These are phyloP conservation scores for Varanus komodoensis DNA, from an alignment of 2,113 vertebrate species.

Conservation along the genomic window DNA sequence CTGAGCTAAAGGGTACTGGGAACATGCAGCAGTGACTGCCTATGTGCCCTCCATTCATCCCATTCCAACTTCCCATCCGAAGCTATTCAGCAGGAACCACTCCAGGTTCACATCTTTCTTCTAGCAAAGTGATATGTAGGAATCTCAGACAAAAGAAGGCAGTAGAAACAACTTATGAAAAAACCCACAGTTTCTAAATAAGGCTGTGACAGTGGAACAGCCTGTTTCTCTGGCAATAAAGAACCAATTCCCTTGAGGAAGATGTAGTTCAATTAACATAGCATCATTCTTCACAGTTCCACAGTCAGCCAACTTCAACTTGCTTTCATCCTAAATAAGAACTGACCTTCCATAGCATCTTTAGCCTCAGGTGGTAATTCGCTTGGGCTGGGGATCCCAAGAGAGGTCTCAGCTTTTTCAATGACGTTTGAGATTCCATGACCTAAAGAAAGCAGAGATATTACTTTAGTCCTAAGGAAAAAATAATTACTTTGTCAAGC, in stretches of 20 bases:
- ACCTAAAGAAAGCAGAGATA: constrained; percentile 77
- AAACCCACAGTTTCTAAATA: not conserved
- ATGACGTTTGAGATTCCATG: constrained; percentile 94
- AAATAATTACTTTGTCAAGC: not conserved
- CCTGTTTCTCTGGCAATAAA: not conserved
- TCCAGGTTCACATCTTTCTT: not conserved
- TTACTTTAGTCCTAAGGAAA: constrained; percentile 1
- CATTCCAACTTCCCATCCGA: too few relatives aligned
- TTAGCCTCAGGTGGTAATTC: constrained; percentile 82
- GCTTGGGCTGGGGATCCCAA: constrained; percentile 92
- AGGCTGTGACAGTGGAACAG: not conserved
- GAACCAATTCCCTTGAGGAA: not conserved
- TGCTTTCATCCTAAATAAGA: constrained; percentile 26
- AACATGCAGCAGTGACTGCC: not conserved
- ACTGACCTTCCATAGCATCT: constrained; percentile 75
- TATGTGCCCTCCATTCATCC: not conserved
- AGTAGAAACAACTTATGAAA: not conserved
- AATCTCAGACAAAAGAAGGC: not conserved
- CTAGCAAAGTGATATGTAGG: not conserved
- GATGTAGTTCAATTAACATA: not conserved
- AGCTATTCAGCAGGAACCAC: too few relatives aligned
- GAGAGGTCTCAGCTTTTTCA: constrained; percentile 95
- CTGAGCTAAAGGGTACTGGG: not conserved
- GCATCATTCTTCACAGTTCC: not conserved
- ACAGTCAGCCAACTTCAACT: not conserved